Conservation (phyloP, 2,113 vertebrate species). For the Amia ocellicauda region DNA sequence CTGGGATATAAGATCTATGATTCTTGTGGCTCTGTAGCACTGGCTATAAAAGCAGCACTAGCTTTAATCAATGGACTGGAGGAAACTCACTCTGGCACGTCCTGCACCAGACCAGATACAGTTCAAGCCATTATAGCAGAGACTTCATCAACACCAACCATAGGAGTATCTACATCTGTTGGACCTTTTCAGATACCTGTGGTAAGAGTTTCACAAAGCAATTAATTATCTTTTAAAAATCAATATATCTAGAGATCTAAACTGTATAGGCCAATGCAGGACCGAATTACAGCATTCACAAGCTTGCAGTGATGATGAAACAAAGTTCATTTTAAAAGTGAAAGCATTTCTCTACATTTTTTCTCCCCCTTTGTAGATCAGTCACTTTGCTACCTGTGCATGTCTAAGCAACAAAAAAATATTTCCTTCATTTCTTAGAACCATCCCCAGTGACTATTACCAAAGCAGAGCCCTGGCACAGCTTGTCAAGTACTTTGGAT, state of each 20-base stretch:
- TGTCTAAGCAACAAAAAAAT: constrained; percentile 43
- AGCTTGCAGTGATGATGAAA: neutral
- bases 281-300: neutral
- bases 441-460: constrained; percentile 47
- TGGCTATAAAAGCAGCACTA: constrained; percentile 41
- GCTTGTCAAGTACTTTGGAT: constrained; percentile 44
- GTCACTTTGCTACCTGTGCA: constrained; percentile 48
- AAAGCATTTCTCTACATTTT: neutral
- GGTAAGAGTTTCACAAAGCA: constrained; percentile 25
- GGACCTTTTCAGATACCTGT: constrained; percentile 43
- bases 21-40: constrained; percentile 39
- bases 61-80: constrained; percentile 39
- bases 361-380: constrained; percentile 33
- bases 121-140: constrained; percentile 45
- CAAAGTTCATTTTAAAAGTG: neutral
- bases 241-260: constrained; percentile 4
- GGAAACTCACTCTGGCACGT: constrained; percentile 7
- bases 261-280: neutral
- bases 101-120: constrained; percentile 31
- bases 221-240: neutral
- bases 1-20: constrained; percentile 51
- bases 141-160: constrained; percentile 44
- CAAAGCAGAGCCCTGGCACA: constrained; percentile 45
- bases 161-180: constrained; percentile 39
- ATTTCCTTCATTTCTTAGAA: constrained; percentile 46